Evolutionary conservation across 1,140 invertebrate species (phyloP), one percentile per base, ranked within the genome.

Genomic region (Pectinophora gossypiella): DNA sequence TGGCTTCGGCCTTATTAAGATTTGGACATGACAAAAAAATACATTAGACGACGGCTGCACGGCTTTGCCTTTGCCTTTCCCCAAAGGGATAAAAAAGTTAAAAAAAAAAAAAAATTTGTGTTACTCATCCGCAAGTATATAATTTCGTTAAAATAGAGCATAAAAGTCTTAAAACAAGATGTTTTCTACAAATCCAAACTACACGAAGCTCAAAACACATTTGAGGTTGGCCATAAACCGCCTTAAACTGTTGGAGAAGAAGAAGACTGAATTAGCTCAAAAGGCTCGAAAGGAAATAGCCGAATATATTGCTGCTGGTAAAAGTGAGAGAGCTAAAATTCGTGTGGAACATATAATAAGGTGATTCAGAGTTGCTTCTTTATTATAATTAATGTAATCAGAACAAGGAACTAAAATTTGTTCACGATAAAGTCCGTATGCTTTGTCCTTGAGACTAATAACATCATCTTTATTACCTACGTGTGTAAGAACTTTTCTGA

Each of bases 211-310:
- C 46, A 99, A 99, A 90, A 99, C 98, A 9, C 97, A 99, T 89
- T 87, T 99, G 23, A 90, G 96, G 61, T 88, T 99, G 61, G 93
- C 96, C 1, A 94, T 98, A 47, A 98, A 98, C 77, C 92, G 98
- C 19, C 89, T 99, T 6, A 99, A 99, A 87, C 82, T 99, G 43
- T 78, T 99, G 48, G 97, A 99, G 78, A 99, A 99, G 84, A 99
- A 99, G 89, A 99, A 99, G 89, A 95, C 97, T 0, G 98, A 99
- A 88, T 83, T 99, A 56, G 95, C 97, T 0, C 93, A 97, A 78
- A 99, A 99, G 86, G 94, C 97, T 0, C 91, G 98, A 54, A 96
- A 95, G 75, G 98, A 99, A 92, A 99, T 99, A 55, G 98, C 98
- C 1, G 98, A 99, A 89, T 99, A 97, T 70, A 93, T 99, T 59